Evolutionary conservation across 64 coral and sea anemone species (phyloP).

Genomic region (Acropora tenuis): DNA sequence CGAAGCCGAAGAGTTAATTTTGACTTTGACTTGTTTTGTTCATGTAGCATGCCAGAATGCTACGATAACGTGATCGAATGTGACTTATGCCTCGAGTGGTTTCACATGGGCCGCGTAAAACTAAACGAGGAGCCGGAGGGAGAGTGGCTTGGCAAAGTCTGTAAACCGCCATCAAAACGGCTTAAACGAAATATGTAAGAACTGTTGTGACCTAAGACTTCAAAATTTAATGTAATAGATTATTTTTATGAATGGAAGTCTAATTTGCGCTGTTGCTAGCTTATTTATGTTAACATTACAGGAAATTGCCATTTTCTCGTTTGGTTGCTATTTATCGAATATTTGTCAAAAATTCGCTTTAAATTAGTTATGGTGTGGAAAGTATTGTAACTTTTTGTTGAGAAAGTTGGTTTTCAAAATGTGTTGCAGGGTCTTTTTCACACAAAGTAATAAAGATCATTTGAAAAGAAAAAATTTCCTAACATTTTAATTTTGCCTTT

Average conservation of each 20-base stretch:
- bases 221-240: neutral
- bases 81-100: neutral
- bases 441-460: conserved; percentile 5
- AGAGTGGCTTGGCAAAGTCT: neutral
- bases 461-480: neutral
- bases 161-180: neutral
- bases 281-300: neutral
- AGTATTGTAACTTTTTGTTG: conserved; percentile 14
- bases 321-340: neutral
- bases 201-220: neutral
- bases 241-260: neutral
- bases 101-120: neutral
- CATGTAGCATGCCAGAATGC: neutral
- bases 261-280: neutral
- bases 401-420: conserved; percentile 3
- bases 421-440: neutral
- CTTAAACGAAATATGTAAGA: neutral
- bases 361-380: neutral
- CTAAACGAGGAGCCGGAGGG: neutral
- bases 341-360: conserved; percentile 7
- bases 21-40: neutral
- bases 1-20: neutral
- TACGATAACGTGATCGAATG: neutral
- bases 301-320: conserved; percentile 7
- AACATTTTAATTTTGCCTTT: conserved; percentile 19